These are phyloP conservation scores for Phocoena phocoena DNA, from an alignment of 2,113 vertebrate genomes.

Conservation along the genomic window DNA sequence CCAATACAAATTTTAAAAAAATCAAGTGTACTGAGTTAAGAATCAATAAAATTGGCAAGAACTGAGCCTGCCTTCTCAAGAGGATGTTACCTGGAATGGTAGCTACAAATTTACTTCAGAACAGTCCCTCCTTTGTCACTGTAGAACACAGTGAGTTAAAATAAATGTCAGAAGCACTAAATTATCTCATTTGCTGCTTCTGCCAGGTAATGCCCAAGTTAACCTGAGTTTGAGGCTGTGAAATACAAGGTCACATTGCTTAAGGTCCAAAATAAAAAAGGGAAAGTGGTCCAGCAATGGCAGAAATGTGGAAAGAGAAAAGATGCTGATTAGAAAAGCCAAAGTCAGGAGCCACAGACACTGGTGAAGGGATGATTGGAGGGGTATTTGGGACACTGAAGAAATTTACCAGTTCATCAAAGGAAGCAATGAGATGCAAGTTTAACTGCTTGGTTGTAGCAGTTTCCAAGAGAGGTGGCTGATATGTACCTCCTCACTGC, in stretches of 20 bases:
- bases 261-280: not conserved
- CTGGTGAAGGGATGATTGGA: not conserved
- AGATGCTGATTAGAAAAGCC: not conserved
- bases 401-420: not conserved
- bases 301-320: not conserved
- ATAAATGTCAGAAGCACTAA: not conserved
- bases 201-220: not conserved
- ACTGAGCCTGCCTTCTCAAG: not conserved
- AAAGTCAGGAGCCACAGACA: not conserved
- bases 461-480: not conserved
- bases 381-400: too few species aligned
- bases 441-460: not conserved
- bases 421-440: not conserved
- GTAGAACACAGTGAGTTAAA: not conserved
- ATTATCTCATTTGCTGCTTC: not conserved
- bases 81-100: not conserved
- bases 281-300: not conserved
- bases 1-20: too few species aligned
- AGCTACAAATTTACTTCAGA: not conserved
- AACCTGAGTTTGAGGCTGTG: not conserved
- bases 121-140: not conserved
- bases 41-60: not conserved
- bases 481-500: too few species aligned
- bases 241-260: not conserved
- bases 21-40: not conserved